Conservation (phyloP, 2,888 invertebrate genomes). For the Synanthedon tipuliformis region DNA sequence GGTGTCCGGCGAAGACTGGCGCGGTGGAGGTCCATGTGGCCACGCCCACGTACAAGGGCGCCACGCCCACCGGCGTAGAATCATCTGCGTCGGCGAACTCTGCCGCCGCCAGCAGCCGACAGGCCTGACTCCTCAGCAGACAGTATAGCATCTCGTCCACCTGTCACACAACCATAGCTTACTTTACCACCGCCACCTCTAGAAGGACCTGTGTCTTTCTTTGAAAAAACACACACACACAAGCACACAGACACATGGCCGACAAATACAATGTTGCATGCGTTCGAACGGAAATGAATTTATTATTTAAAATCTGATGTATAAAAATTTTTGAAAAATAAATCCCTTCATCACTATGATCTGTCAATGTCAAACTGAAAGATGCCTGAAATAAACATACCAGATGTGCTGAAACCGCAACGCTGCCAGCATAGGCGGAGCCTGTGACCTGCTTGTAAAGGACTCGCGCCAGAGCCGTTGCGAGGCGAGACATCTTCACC, state of each 20-base stretch:
- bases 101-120: conserved; percentile 72
- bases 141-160: conserved; percentile 83
- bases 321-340: no score
- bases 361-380: not conserved
- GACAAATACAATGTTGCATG: no score
- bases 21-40: conserved; percentile 51
- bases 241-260: no score
- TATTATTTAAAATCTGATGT: no score
- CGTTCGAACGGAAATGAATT: no score
- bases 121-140: conserved; percentile 78
- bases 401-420: conserved; percentile 51
- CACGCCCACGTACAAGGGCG: conserved; percentile 75
- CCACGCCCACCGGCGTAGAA: conserved; percentile 24
- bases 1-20: conserved; percentile 70
- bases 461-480: conserved; percentile 73
- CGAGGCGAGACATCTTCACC: conserved; percentile 74
- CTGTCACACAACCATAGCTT: conserved; percentile 24
- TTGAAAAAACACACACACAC: no score
- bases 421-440: conserved; percentile 36
- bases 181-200: no score
- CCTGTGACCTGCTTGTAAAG: conserved; percentile 73
- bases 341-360: not conserved
- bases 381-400: conserved; percentile 18
- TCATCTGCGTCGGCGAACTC: conserved; percentile 40
- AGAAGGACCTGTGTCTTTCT: no score